Evolutionary conservation across 2,113 vertebrate genomes (phyloP), one percentile per base, ranked within the genome.

Genomic region (Thunnus thynnus): DNA sequence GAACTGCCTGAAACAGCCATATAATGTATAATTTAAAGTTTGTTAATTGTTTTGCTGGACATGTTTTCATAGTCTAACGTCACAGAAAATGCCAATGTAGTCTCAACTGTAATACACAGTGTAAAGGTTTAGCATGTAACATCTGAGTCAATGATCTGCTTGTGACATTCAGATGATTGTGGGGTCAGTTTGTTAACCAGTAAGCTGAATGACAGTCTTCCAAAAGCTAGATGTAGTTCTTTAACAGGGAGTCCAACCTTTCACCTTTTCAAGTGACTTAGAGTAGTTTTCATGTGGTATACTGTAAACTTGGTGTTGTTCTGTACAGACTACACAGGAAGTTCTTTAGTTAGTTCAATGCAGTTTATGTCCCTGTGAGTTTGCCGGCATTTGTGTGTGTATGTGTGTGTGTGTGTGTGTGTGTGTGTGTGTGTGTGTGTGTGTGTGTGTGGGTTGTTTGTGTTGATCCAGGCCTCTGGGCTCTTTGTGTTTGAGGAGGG

Each of bases 401-500:
- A 30, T 64, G 41, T 61, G 20, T 65, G 55, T 72, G 56, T 74
- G 54, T 71, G 41, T 64, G 41, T 67, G 71, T 77, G 66, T 74
- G 22, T 64, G 51, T 75, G 68, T 60, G 67, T 32, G 67, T 77
- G 70, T 67, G 46, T 60, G 51, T 62, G 69, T 51, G 50, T 66
- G 71, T 68, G 56, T 72, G 55, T 30, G 3, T 70, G 54, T 0
- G 30, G 44, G 73, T 87, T 91, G 89, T 92, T 89, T 93, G 90
- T 92, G 92, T 93, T 91, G 91, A 91, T 91, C 83, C 79, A 89
- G 82, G 82, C 88, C 86, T 89, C 85, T 65, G 76, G 72, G 86
- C 81, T 85, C 88, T 93, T 93, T 94, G 89, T 93, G 92, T 93
- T 92, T 91, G 93, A 92, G 93, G 93, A 92, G 91, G 92, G 93